Evolutionary conservation across 2,113 vertebrate genomes (phyloP).

Genomic region (Lampris megalopsis): DNA sequence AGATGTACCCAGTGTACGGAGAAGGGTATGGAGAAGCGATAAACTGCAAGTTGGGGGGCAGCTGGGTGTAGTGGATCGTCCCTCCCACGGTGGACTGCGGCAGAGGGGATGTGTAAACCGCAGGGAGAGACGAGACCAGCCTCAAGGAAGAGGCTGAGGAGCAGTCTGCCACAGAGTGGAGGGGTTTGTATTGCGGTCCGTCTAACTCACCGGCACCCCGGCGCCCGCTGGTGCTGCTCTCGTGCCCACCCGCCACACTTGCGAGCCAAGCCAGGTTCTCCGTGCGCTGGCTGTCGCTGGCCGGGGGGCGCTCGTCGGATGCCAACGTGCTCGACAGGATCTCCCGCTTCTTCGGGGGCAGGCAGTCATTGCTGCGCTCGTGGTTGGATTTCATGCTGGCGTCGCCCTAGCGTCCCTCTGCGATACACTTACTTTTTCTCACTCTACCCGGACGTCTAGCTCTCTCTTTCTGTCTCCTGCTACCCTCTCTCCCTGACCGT

Average conservation of each 20-base stretch:
- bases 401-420: constrained; percentile 28
- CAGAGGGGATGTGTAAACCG: constrained; percentile 87
- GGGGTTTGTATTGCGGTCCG: constrained; percentile 87
- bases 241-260: constrained; percentile 81
- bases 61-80: constrained; percentile 91
- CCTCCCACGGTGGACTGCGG: constrained; percentile 84
- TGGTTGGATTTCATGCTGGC: constrained; percentile 98
- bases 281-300: constrained; percentile 88
- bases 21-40: constrained; percentile 89
- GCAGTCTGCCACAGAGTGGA: constrained; percentile 74
- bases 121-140: constrained; percentile 86
- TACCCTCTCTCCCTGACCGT: constrained; percentile 30
- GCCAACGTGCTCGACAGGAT: constrained; percentile 90
- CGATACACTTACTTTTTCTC: constrained; percentile 76
- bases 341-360: constrained; percentile 98
- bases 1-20: constrained; percentile 92
- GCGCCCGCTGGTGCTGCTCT: constrained; percentile 70
- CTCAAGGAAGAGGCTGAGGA: constrained; percentile 68
- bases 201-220: constrained; percentile 79
- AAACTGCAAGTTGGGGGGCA: constrained; percentile 94
- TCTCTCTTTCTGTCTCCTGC: constrained; percentile 22
- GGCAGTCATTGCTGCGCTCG: constrained; percentile 98
- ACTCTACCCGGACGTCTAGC: constrained; percentile 22
- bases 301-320: constrained; percentile 87
- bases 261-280: constrained; percentile 94